Percentiles rank a stretch among this genome's conserved stretches.
Conservation (phyloP, 2,113 vertebrate species). For the Thymallus thymallus region DNA sequence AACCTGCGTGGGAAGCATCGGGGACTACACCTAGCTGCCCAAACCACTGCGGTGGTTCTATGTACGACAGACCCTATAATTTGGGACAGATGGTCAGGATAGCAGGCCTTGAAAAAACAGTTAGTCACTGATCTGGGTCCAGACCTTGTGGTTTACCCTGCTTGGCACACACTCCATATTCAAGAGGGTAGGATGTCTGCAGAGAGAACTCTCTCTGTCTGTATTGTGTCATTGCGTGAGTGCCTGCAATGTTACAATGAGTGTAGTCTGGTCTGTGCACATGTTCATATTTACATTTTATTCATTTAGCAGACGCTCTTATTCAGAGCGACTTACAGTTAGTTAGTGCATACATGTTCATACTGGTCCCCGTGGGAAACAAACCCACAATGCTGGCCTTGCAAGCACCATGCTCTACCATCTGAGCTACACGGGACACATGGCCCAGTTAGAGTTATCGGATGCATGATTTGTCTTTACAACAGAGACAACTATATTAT, state of each 20-base stretch:
- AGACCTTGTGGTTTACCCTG: conserved; percentile 61
- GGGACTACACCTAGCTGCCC: conserved; percentile 52
- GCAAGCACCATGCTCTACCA: no score
- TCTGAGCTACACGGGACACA: no score
- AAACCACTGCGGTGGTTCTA: conserved; percentile 65
- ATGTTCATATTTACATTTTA: no score
- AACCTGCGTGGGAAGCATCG: conserved; percentile 65
- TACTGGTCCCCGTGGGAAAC: no score
- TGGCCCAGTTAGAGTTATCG: conserved; percentile 21
- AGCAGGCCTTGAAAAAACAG: conserved; percentile 64
- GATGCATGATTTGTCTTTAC: background rate
- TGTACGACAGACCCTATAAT: conserved; percentile 68
- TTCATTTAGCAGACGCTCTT: no score
- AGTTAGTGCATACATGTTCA: no score
- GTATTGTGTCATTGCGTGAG: background rate
- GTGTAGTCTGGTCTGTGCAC: conserved; percentile 6
- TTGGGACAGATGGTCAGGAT: conserved; percentile 68
- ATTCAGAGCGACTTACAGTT: no score
- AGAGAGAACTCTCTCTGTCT: conserved; percentile 24
- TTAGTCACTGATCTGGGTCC: conserved; percentile 54
- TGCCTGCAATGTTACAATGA: background rate
- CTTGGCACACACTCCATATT: conserved; percentile 56
- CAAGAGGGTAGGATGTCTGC: conserved; percentile 43
- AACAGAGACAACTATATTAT: background rate
- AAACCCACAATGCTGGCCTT: no score